phyloP scores from a whole-genome alignment of 2,797 vertebrate genomes.

The Lepus oiostolus region DNA sequence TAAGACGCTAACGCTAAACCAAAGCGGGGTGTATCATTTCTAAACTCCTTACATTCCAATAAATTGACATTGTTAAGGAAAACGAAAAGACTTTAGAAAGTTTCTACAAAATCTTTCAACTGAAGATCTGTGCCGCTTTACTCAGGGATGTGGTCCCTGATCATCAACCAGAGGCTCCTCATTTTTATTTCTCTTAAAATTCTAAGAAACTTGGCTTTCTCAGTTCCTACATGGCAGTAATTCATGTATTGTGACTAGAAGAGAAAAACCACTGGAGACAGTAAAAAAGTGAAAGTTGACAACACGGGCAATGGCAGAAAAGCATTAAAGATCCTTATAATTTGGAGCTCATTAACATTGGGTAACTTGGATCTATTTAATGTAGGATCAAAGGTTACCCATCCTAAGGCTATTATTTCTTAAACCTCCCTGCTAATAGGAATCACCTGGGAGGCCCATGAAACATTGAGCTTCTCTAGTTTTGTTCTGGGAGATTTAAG shows the following conservation, averaged over 20 bases:
- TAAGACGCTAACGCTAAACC: not conserved
- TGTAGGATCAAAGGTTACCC: not conserved
- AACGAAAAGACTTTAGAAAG: constrained; percentile 38
- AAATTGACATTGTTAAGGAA: not conserved
- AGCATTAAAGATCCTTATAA: not conserved
- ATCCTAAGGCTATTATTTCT: not conserved
- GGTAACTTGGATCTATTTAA: not conserved
- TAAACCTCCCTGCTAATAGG: not conserved
- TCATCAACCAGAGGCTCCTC: not conserved
- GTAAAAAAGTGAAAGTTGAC: not conserved
- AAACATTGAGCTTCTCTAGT: not conserved
- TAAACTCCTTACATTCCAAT: constrained; percentile 1
- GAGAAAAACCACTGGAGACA: not conserved
- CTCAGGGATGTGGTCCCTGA: not conserved
- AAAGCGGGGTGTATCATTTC: not conserved
- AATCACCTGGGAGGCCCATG: not conserved
- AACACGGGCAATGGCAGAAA: not conserved
- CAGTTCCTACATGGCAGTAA: not conserved
- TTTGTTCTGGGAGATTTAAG: constrained; percentile 22
- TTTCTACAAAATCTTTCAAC: not conserved
- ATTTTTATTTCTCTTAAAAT: constrained; percentile 15
- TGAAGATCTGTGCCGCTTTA: not conserved
- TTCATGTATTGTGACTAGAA: not conserved
- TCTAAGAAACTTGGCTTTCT: not conserved
- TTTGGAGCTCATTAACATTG: not conserved